phyloP scores from a whole-genome alignment of 2,888 invertebrate genomes.

The Therioaphis trifolii region DNA sequence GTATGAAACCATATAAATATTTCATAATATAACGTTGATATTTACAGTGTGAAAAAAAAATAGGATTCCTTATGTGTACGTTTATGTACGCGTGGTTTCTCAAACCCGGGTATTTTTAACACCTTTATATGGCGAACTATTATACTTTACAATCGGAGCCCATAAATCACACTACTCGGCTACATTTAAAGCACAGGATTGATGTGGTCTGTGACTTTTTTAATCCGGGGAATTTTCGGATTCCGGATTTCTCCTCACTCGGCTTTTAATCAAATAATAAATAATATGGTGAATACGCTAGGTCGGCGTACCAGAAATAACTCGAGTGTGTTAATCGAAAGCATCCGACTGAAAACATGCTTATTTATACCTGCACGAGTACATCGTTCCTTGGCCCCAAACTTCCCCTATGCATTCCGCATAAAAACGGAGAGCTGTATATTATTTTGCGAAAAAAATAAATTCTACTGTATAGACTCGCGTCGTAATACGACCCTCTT shows the following conservation, averaged over 20 bases:
- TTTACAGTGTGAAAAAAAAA: not conserved
- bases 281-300: conserved; percentile 42
- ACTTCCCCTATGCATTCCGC: conserved; percentile 31
- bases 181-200: conserved; percentile 14
- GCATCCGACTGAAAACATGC: conserved; percentile 57
- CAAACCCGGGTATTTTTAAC: conserved; percentile 35
- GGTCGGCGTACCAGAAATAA: conserved; percentile 53
- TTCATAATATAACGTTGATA: not conserved
- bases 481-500: not conserved
- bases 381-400: not conserved
- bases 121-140: conserved; percentile 19
- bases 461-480: conserved; percentile 10
- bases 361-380: conserved; percentile 56
- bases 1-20: too few species aligned
- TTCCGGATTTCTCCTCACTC: conserved; percentile 27
- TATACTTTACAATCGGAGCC: conserved; percentile 1
- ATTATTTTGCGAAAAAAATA: conserved; percentile 40
- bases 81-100: not conserved
- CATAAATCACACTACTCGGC: not conserved
- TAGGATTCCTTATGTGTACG: not conserved
- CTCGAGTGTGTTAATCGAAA: conserved; percentile 58
- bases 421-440: conserved; percentile 23
- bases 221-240: conserved; percentile 43
- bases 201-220: conserved; percentile 52
- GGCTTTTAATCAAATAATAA: conserved; percentile 59